Evolutionary conservation across 2,797 vertebrate genomes (phyloP), one percentile per base, ranked within the genome.

Genomic region (Streptopelia turtur): DNA sequence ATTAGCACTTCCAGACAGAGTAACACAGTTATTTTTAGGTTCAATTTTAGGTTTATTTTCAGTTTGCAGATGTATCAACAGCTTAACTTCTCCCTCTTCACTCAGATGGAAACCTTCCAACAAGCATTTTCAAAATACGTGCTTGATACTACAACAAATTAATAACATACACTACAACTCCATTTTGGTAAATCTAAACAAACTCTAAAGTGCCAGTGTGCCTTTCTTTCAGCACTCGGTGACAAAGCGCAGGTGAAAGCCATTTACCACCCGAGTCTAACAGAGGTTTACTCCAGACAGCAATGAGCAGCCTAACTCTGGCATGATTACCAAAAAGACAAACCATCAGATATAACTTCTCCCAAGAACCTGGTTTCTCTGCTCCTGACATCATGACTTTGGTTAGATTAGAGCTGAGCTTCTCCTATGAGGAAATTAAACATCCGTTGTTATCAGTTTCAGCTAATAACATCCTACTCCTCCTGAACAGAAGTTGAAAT

Each of bases 21-120:
- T 3, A 68, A 71, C 30, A 61, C 82, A 69, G 60, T 61, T 28
- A 60, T 35, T 87, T 75, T 11, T 10, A 31, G 25, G 41, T 53
- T 87, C 55, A n/a, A 31, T 80, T 89, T 85, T 23, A 55, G 50
- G 45, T 76, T 91, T 69, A 35, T 72, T 84, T 87, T 53, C 68
- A 25, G 16, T 53, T 89, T 55, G 74, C 52, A 80, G 56, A 61
- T 50, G 7, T 35, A 70, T 8, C 43, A 68, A 74, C 10, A 20
- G 50, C 65, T 10, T 35, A 43, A 45, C 43, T 35, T 74, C n/a
- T 83, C n/a, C 30, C 33, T 87, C 18, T 71, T 83, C 70, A 8
- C 43, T 47, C 27, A 18, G 41, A 9, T 15, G 35, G 74, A 83
- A 84, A 13, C 47, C 31, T 69, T 60, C 63, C 50, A 57, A 56